These are phyloP conservation scores for Myathropa florea DNA, from an alignment of 2,888 invertebrate species.

Conservation along the genomic window DNA sequence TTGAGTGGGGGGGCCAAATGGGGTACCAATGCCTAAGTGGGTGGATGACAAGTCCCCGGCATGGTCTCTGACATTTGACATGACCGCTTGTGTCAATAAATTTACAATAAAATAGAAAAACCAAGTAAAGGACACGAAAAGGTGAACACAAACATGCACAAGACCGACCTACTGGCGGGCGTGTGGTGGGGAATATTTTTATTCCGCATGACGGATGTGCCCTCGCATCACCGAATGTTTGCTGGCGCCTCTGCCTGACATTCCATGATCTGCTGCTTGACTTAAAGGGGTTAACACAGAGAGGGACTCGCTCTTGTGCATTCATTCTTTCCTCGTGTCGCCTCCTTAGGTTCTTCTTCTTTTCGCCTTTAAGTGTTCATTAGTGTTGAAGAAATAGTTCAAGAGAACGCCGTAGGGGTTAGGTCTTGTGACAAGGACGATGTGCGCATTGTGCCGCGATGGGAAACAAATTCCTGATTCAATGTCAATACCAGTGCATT, in stretches of 20 bases:
- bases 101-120: conserved; percentile 39
- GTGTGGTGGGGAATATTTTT: background rate
- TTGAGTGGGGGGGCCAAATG: conserved; percentile 44
- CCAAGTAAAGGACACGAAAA: background rate
- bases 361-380: conserved; percentile 39
- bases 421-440: background rate
- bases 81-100: conserved; percentile 65
- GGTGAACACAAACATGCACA: conserved; percentile 10
- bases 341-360: background rate
- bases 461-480: conserved; percentile 1
- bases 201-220: conserved; percentile 1
- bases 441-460: conserved; percentile 22
- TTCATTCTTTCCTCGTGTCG: background rate
- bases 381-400: conserved; percentile 38
- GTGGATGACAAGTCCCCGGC: conserved; percentile 38
- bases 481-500: conserved; percentile 25
- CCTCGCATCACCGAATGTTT: conserved; percentile 12
- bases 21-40: conserved; percentile 58
- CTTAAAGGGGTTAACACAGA: background rate
- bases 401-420: conserved; percentile 37
- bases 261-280: conserved; percentile 23
- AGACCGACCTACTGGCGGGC: background rate
- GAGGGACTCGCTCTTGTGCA: background rate
- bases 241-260: conserved; percentile 30
- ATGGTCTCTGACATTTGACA: conserved; percentile 64